A percentile compares a stretch with the other conserved stretches of the same genome.
Conservation (phyloP, 2,888 invertebrate genomes). For the Xestobium rufovillosum region DNA sequence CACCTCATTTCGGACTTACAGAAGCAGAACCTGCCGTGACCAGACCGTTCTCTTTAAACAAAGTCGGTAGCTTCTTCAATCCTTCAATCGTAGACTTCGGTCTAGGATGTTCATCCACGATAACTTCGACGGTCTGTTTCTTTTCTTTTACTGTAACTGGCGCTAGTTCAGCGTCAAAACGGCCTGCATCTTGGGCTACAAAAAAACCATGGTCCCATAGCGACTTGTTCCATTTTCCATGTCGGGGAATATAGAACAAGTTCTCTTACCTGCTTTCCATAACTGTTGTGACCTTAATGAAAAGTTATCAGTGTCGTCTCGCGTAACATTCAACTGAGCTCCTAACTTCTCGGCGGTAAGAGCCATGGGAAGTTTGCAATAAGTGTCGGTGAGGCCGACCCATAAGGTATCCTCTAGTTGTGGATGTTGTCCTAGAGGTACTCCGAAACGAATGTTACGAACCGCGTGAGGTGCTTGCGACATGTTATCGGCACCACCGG, state of each 20-base stretch:
- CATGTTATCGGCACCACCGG: constrained; percentile 96
- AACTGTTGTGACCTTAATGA: constrained; percentile 76
- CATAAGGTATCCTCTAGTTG: constrained; percentile 85
- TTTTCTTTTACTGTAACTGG: constrained; percentile 80
- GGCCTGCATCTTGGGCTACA: constrained; percentile 77
- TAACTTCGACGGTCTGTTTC: constrained; percentile 70
- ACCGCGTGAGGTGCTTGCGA: constrained; percentile 83
- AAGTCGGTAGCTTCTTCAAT: constrained; percentile 74
- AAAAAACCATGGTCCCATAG: constrained; percentile 7
- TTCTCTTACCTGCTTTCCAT: constrained; percentile 72
- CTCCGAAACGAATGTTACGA: constrained; percentile 81
- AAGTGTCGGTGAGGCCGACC: constrained; percentile 79
- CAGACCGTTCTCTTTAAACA: constrained; percentile 91
- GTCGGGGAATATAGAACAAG: not conserved
- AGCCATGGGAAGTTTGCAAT: constrained; percentile 92
- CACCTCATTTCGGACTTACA: constrained; percentile 47
- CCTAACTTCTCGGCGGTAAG: constrained; percentile 92
- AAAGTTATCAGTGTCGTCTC: constrained; percentile 79
- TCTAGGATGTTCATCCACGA: constrained; percentile 88
- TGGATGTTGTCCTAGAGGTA: constrained; percentile 67
- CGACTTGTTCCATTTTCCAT: not conserved
- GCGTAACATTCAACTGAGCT: constrained; percentile 70
- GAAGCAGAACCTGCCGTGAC: constrained; percentile 94
- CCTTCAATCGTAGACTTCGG: constrained; percentile 80
- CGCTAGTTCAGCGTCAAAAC: constrained; percentile 83